Evolutionary conservation across 2,888 invertebrate species (phyloP), one percentile per base, ranked within the genome.

Genomic region (Agrotis segetum): DNA sequence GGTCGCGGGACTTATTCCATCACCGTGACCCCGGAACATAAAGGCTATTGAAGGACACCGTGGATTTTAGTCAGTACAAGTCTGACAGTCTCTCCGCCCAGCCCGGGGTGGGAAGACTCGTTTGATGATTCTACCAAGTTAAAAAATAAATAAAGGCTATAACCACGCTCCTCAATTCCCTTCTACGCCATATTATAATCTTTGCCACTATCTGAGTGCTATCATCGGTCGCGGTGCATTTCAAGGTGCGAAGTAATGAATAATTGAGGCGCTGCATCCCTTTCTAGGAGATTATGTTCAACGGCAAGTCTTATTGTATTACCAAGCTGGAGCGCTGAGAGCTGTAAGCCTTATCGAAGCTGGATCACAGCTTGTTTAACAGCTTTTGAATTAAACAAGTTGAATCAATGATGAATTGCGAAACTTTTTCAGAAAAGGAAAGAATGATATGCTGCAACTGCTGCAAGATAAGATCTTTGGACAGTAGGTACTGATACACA

Each of bases 231-330:
- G 79, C 77, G 71, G 77, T 34, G 62, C 71, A 52, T 71, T 71
- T 82, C 78, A 83, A 89, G 88, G 88, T 87, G 90, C 87, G 87
- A 91, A 87, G 88, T 85, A 88, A 89, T 91, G 90, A 91, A 91
- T 91, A 90, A 90, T 91, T 91, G 88, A 91, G 84, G 74, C 66
- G 70, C 78, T 81, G 83, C 85, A 76, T 50, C 47, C 40, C 46
- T 66, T 29, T 56, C 59, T 44, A 3, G 24, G 40, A 59, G 65
- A 75, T 64, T 55, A 61, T 56, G 55, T 47, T 24, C 53, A 17
- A 55, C 47, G 55, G 61, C 29, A 56, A 13, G 53, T 21, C 64
- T 61, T 61, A 56, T 58, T 77, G 59, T 72, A 44, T 64, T 72
- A 40, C 55, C 46, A 9, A 46, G 21, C 24, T 19, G 21, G 52